Evolutionary conservation across 2,797 vertebrate genomes (phyloP).

Genomic region (Rousettus madagascariensis): DNA sequence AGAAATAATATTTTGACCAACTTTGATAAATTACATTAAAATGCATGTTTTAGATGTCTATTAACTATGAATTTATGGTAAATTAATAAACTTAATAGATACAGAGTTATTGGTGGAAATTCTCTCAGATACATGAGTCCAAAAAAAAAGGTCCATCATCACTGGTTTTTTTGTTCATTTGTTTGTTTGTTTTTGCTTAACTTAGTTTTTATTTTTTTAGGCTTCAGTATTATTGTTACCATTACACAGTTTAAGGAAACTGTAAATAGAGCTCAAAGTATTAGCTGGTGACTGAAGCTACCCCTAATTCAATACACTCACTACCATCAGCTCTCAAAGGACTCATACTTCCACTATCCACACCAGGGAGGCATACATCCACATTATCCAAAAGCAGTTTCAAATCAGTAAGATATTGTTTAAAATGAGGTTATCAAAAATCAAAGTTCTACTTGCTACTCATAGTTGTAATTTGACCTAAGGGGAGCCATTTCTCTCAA

Average conservation of each 20-base stretch:
- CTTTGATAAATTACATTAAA: neutral
- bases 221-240: neutral
- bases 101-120: neutral
- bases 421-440: neutral
- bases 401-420: neutral
- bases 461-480: neutral
- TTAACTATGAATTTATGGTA: neutral
- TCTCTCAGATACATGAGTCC: neutral
- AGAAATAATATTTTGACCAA: neutral
- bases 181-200: neutral
- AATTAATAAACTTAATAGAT: neutral
- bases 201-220: neutral
- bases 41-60: neutral
- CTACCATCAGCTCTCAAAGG: neutral
- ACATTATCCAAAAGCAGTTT: neutral
- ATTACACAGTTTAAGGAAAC: neutral
- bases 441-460: neutral
- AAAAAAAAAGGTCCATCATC: neutral
- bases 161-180: too few relatives aligned
- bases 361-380: neutral
- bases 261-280: neutral
- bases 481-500: neutral
- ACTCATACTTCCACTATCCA: neutral
- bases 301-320: neutral
- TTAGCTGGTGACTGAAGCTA: neutral